Base-by-base conservation (phyloP, 2,113 vertebrate species). In the Hucho hucho region DNA sequence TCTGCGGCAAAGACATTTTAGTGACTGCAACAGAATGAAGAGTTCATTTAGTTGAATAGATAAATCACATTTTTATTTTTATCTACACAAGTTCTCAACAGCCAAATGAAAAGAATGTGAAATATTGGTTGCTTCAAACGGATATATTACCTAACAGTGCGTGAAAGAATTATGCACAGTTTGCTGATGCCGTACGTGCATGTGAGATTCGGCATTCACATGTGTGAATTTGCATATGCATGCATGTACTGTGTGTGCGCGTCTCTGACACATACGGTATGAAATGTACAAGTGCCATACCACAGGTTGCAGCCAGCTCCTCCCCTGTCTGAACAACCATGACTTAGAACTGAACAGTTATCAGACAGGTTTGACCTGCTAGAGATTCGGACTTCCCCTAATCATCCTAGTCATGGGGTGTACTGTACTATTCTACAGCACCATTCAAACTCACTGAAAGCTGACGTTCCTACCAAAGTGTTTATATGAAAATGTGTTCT, bases 211-310 rank as follows among this genome's bases (percentile, higher is more conserved):
- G 24, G 4, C 43, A 49, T 65, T 76, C 66, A 76, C 77, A 22
- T 64, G 32, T 70, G 53, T 67, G 37, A 32, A 82, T 82, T 73
- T 81, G 73, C 69, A 83, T 83, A 59, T 61, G 69, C 25, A 6
- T 46, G 32, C 66, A 22, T 65, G 69, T 43, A 65, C 37, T 66
- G 56, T 43, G 76, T 49, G 22, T 69, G n/a, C n/a, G 76, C 70
- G 78, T 86, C 81, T 85, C 69, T 79, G 79, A 16, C 22, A 72
- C 77, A 83, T 80, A 82, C 86, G 84, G 83, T 73, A 81, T 82
- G 63, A 73, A 63, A 73, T 74, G 79, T 79, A 74, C 75, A 85
- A 67, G 76, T 64, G 37, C 20, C 12, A 1, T 65, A 43, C 69
- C 76, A 74, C 58, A 74, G 72, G 28, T 47, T 22, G 63, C 63